Evolutionary conservation across 1,140 invertebrate genomes (phyloP).

Genomic region (Hyphantria cunea): DNA sequence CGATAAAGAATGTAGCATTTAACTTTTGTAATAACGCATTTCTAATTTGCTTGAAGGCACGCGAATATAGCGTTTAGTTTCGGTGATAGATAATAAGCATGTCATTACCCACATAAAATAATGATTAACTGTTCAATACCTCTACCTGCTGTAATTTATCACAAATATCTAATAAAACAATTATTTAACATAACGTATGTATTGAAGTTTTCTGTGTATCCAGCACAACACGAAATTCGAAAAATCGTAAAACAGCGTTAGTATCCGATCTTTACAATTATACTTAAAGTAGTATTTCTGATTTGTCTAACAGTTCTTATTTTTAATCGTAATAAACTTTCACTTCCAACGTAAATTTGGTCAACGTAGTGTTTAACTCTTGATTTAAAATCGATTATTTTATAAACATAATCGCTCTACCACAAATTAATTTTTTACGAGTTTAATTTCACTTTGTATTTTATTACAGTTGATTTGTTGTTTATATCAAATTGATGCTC

Average conservation of each 20-base stretch:
- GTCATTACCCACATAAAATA: background rate
- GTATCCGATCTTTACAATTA: constrained; percentile 41
- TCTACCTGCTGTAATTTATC: background rate
- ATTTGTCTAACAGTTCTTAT: constrained; percentile 37
- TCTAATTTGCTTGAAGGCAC: background rate
- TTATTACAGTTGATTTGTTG: constrained; percentile 14
- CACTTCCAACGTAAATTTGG: constrained; percentile 53
- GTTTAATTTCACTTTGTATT: constrained; percentile 27
- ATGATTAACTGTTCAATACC: background rate
- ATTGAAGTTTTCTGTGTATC: too few relatives aligned
- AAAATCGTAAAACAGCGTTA: constrained; percentile 6
- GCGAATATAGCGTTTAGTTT: background rate
- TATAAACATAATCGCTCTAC: background rate
- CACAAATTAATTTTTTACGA: constrained; percentile 11
- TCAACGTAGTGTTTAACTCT: constrained; percentile 56
- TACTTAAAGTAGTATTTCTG: constrained; percentile 12
- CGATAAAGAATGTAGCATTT: background rate
- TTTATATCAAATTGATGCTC: constrained; percentile 25
- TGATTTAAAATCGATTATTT: constrained; percentile 45
- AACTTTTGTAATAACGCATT: background rate
- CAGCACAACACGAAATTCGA: too few relatives aligned
- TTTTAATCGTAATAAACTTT: constrained; percentile 44
- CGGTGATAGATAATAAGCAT: background rate
- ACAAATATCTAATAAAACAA: background rate
- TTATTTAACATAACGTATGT: too few relatives aligned